Conservation (phyloP, 2,888 invertebrate species). For the Boloria euphrosyne region DNA sequence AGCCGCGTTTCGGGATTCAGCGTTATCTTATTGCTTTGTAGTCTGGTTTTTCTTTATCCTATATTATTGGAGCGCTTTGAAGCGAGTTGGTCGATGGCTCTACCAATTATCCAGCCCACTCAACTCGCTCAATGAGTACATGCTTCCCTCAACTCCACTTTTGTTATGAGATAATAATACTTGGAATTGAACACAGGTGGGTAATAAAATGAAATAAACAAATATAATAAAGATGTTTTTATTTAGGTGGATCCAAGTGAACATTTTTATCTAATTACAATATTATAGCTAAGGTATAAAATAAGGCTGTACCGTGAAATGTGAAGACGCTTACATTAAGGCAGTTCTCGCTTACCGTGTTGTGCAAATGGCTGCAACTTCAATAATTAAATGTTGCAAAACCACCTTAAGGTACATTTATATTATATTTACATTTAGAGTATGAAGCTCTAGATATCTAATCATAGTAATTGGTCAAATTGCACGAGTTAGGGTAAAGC, state of each 20-base stretch:
- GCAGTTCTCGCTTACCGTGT: constrained; percentile 76
- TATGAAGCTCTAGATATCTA: constrained; percentile 39
- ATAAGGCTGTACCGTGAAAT: constrained; percentile 79
- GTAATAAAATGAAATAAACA: constrained; percentile 8
- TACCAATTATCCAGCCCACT: constrained; percentile 10
- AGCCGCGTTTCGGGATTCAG: neutral
- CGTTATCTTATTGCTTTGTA: constrained; percentile 1
- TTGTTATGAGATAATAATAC: constrained; percentile 4
- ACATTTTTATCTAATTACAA: constrained; percentile 33
- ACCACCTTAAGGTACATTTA: constrained; percentile 20
- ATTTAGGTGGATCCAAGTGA: constrained; percentile 41
- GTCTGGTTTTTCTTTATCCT: constrained; percentile 1
- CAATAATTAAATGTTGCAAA: neutral
- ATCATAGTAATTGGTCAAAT: constrained; percentile 68
- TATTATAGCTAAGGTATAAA: constrained; percentile 69
- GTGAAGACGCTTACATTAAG: constrained; percentile 76
- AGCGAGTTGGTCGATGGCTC: neutral
- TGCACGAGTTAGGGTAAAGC: constrained; percentile 64
- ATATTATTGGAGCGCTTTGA: neutral
- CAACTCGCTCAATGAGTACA: constrained; percentile 8
- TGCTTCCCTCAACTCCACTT: constrained; percentile 7
- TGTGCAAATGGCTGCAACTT: constrained; percentile 54
- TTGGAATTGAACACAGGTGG: neutral
- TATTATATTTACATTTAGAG: constrained; percentile 42
- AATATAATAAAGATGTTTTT: constrained; percentile 33